Evolutionary conservation across 1,140 invertebrate genomes (phyloP).

Genomic region (Drosophila repleta): DNA sequence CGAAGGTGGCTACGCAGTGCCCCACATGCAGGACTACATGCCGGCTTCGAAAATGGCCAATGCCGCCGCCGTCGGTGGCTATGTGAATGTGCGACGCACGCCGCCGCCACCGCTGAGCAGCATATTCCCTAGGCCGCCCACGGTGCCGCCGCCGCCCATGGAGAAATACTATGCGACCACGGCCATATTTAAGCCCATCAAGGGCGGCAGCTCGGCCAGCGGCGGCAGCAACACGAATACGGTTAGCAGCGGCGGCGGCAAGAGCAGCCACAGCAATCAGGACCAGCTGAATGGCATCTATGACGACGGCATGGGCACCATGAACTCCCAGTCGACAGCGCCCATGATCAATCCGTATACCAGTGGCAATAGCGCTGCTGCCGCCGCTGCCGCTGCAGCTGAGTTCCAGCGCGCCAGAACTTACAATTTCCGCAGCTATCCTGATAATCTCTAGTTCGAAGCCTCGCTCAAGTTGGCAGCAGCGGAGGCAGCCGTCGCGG

Average conservation of each 20-base stretch:
- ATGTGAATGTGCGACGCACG: constrained; percentile 81
- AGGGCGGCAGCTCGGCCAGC: constrained; percentile 63
- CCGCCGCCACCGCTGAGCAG: constrained; percentile 85
- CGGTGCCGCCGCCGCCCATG: constrained; percentile 87
- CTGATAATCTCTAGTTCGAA: constrained; percentile 84
- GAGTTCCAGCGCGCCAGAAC: constrained; percentile 81
- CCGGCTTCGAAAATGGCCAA: constrained; percentile 80
- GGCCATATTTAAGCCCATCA: constrained; percentile 83
- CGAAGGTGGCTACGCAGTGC: constrained; percentile 86
- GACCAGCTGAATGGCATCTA: constrained; percentile 72
- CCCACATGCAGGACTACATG: constrained; percentile 84
- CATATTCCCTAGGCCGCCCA: constrained; percentile 87
- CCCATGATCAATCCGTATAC: constrained; percentile 82
- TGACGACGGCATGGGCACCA: constrained; percentile 79
- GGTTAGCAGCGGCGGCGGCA: constrained; percentile 68
- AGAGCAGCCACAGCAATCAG: constrained; percentile 76
- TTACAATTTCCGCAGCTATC: constrained; percentile 83
- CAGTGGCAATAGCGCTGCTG: constrained; percentile 56
- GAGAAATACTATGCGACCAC: constrained; percentile 90
- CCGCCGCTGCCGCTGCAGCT: constrained; percentile 61
- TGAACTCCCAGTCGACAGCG: constrained; percentile 80
- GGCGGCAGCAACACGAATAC: constrained; percentile 60
- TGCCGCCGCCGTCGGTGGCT: constrained; percentile 63
- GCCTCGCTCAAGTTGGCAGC: constrained; percentile 72
- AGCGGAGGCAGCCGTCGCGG: constrained; percentile 28